Percentiles rank a stretch among this genome's conserved stretches.
These are phyloP conservation scores for Aegithalos caudatus DNA, from an alignment of 2,113 vertebrate genomes.

Conservation along the genomic window DNA sequence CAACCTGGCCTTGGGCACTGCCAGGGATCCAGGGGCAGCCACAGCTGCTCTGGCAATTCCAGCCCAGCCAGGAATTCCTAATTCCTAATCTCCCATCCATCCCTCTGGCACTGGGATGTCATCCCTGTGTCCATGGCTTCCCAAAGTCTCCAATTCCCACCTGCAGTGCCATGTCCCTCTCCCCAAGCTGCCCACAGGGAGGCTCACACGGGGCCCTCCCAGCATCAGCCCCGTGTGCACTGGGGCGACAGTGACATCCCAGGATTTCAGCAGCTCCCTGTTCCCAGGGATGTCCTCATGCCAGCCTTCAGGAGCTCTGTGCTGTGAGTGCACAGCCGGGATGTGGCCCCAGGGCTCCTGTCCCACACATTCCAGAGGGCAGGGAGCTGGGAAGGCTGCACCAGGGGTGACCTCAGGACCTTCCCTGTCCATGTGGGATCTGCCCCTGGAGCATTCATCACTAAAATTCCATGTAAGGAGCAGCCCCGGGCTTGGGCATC, in stretches of 20 bases:
- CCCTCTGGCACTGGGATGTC: background rate
- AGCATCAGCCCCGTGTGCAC: rapidly evolving
- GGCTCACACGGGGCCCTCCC: background rate
- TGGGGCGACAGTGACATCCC: background rate
- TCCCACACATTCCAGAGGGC: rapidly evolving
- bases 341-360: background rate
- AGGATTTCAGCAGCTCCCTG: background rate
- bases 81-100: rapidly evolving
- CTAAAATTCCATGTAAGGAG: background rate
- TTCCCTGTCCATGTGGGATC: background rate
- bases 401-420: background rate
- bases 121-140: background rate
- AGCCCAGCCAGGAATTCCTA: background rate
- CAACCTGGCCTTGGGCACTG: background rate
- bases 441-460: background rate
- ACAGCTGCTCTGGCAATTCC: background rate
- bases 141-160: background rate
- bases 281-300: rapidly evolving
- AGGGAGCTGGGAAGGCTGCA: rapidly evolving
- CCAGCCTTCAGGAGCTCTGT: rapidly evolving
- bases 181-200: background rate
- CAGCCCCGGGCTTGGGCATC: background rate
- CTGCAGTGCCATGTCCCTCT: rapidly evolving
- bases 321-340: background rate
- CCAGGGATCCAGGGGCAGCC: background rate